Evolutionary conservation across 2,797 vertebrate species (phyloP).

Genomic region (Loris lydekkerianus): DNA sequence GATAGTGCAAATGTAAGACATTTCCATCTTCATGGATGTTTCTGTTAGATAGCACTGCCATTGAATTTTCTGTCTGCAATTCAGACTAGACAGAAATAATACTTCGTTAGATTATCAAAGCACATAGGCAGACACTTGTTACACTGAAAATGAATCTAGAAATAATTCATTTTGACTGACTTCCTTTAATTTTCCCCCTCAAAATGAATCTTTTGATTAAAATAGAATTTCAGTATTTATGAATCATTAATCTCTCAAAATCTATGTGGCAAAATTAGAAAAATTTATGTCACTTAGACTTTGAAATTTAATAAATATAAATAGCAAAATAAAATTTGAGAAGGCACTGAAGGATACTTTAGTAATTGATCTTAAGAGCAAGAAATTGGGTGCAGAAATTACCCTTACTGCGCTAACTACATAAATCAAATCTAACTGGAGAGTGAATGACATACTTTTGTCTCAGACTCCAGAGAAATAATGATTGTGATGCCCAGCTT

Average conservation of each 20-base stretch:
- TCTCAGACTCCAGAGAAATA: neutral
- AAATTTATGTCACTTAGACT: neutral
- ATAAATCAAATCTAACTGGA: neutral
- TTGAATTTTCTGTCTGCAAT: neutral
- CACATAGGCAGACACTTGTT: neutral
- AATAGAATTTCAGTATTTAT: neutral
- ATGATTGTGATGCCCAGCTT: neutral
- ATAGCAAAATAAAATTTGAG: neutral
- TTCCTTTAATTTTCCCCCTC: conserved; percentile 20
- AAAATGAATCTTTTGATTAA: conserved; percentile 46
- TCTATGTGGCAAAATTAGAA: neutral
- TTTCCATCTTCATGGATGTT: neutral
- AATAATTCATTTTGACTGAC: neutral
- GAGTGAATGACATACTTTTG: neutral
- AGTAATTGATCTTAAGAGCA: conserved; percentile 12
- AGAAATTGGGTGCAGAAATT: neutral
- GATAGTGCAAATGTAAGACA: neutral
- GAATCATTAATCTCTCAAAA: neutral
- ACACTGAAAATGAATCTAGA: neutral
- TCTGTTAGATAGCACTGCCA: neutral
- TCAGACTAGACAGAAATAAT: neutral
- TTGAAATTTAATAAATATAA: conserved; percentile 32
- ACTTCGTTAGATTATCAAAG: neutral
- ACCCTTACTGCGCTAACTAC: neutral
- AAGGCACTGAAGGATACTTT: neutral